These are phyloP conservation scores for Pteria penguin DNA, from an alignment of 2,888 invertebrate species.

Conservation along the genomic window DNA sequence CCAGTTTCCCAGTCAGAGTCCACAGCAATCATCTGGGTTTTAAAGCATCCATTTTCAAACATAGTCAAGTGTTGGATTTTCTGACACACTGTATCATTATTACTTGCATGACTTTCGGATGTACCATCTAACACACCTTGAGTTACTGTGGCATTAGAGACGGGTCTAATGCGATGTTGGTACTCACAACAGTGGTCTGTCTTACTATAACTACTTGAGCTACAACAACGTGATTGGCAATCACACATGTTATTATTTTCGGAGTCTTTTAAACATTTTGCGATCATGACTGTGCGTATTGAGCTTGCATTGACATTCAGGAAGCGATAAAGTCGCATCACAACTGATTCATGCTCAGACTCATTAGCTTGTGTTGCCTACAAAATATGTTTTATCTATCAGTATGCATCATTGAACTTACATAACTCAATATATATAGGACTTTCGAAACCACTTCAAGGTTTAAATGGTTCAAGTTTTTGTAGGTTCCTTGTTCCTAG, in stretches of 20 bases:
- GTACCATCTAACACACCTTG: background rate
- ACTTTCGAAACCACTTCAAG: too few species aligned
- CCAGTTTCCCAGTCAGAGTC: conserved; percentile 50
- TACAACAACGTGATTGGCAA: background rate
- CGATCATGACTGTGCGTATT: conserved; percentile 88
- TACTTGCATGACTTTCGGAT: background rate
- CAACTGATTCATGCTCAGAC: conserved; percentile 88
- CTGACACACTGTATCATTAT: conserved; percentile 12
- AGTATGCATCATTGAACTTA: too few species aligned
- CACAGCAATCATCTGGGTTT: conserved; percentile 58
- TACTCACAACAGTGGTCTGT: background rate
- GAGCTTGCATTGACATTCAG: conserved; percentile 90
- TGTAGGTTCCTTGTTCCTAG: background rate
- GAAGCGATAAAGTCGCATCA: conserved; percentile 82
- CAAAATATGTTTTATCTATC: too few species aligned
- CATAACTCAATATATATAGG: too few species aligned
- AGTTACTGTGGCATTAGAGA: background rate
- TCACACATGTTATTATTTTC: conserved; percentile 17
- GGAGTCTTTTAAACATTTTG: conserved; percentile 83
- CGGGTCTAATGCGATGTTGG: background rate
- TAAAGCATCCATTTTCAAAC: conserved; percentile 57
- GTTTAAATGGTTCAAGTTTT: background rate
- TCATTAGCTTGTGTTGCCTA: conserved; percentile 88
- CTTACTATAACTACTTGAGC: background rate
- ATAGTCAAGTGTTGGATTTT: conserved; percentile 57